phyloP scores from a whole-genome alignment of 2,888 invertebrate genomes.

The Venusia cambrica region DNA sequence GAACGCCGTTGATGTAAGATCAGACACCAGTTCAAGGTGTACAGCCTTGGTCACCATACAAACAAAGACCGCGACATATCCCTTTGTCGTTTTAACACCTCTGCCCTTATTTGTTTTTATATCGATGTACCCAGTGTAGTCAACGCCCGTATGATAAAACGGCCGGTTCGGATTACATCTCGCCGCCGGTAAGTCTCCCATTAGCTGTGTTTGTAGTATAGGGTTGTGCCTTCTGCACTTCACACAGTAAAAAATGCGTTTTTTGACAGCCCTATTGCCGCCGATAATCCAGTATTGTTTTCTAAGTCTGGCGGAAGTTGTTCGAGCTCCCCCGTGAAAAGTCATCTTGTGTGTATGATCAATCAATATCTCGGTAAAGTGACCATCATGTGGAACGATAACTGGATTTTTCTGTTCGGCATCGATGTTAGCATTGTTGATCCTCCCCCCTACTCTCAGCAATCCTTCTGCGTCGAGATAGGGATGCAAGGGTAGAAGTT shows the following conservation, averaged over 20 bases:
- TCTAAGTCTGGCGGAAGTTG: conserved; percentile 11
- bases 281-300: conserved; percentile 22
- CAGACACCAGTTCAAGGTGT: conserved; percentile 35
- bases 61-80: conserved; percentile 30
- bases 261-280: conserved; percentile 16
- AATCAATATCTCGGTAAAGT: conserved; percentile 17
- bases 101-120: conserved; percentile 24
- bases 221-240: too few species aligned
- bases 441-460: conserved; percentile 19
- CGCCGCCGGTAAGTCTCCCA: conserved; percentile 16
- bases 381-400: conserved; percentile 12
- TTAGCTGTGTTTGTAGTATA: conserved; percentile 10
- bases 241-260: conserved; percentile 12
- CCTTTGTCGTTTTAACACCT: conserved; percentile 20
- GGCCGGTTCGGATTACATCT: conserved; percentile 12
- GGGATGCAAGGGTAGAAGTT: conserved; percentile 19
- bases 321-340: conserved; percentile 16
- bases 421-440: conserved; percentile 12
- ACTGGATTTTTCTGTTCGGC: conserved; percentile 14
- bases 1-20: conserved; percentile 31
- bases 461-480: conserved; percentile 20
- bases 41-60: conserved; percentile 32
- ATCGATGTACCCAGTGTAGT: conserved; percentile 16
- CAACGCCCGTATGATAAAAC: conserved; percentile 14
- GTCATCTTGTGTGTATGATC: conserved; percentile 12